phyloP scores from a whole-genome alignment of 2,797 vertebrate species.

The Gobio occitaniae region DNA sequence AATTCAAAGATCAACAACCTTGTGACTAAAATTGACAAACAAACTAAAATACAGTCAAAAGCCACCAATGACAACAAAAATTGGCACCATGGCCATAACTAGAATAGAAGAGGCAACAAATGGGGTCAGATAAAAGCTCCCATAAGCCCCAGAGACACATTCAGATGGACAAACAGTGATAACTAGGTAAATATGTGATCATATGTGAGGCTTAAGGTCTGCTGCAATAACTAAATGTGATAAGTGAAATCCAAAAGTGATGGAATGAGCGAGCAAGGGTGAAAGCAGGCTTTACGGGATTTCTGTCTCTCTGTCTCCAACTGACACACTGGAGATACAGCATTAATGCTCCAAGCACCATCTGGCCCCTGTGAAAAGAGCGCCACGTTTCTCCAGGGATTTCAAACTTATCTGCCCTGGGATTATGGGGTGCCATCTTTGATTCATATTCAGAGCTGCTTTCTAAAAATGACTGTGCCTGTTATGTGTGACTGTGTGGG shows the following conservation, averaged over 20 bases:
- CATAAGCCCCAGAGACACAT: constrained; percentile 41
- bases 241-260: constrained; percentile 54
- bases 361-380: constrained; percentile 66
- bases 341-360: constrained; percentile 59
- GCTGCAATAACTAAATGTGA: constrained; percentile 53
- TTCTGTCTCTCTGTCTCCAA: constrained; percentile 37
- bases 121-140: constrained; percentile 28
- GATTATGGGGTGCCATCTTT: constrained; percentile 64
- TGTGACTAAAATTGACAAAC: background rate
- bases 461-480: constrained; percentile 57
- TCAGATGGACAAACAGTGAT: constrained; percentile 56
- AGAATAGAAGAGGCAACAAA: constrained; percentile 25
- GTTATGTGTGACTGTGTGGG: constrained; percentile 57
- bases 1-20: constrained; percentile 1
- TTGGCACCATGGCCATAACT: constrained; percentile 11
- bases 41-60: background rate
- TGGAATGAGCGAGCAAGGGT: constrained; percentile 46
- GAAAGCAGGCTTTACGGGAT: constrained; percentile 55
- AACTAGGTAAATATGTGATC: constrained; percentile 55
- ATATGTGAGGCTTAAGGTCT: constrained; percentile 48
- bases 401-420: constrained; percentile 59
- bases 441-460: constrained; percentile 61
- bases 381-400: constrained; percentile 56
- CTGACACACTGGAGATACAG: constrained; percentile 61
- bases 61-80: background rate